Evolutionary conservation across 2,888 invertebrate genomes (phyloP), one percentile per base, ranked within the genome.

Genomic region (Aphodius granarius): DNA sequence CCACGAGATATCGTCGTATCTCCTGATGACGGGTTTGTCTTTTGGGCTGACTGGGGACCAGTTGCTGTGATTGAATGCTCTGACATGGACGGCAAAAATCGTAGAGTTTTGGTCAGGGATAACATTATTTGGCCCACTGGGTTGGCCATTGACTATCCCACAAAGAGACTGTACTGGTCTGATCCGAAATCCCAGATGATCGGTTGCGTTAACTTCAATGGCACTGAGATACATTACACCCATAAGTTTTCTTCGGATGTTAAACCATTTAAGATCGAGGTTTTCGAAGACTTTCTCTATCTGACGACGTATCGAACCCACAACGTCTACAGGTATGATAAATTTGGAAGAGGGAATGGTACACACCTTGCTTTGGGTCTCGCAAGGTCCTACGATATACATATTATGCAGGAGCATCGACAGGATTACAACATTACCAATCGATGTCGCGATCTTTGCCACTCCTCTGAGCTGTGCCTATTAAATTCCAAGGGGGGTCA

Each of bases 151-250:
- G 94, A 94, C 86, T 90, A 91, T 84, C 91, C 94, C 0, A 92
- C 93, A 0, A 88, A 89, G n/a, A 88, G 96, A 5, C 86, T 97
- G 3, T 96, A 96, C 89, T 95, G 95, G 94, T 91, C 94, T 13
- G 97, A 97, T 88, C 91, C 92, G n/a, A 94, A 95, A 86, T 90
- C 91, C 80, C 90, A 91, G 80, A 90, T 91, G 18, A 90, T 96
- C 75, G 94, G 94, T 86, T 92, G 92, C 65, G 89, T 92, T 72
- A 88, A 89, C 16, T 86, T 93, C 18, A 92, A 94, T 84, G 95
- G 95, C 77, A 88, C 89, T 73, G 92, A 92, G 81, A 89, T 94
- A 64, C 89, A 90, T 76, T 84, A 91, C 2, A 89, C 93, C 0
- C 88, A 89, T 73, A 86, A 88, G 65, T 92, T 93, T 80, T n/a